These are phyloP conservation scores for Dromiciops gliroides DNA, from an alignment of 2,113 vertebrate genomes.

Conservation along the genomic window DNA sequence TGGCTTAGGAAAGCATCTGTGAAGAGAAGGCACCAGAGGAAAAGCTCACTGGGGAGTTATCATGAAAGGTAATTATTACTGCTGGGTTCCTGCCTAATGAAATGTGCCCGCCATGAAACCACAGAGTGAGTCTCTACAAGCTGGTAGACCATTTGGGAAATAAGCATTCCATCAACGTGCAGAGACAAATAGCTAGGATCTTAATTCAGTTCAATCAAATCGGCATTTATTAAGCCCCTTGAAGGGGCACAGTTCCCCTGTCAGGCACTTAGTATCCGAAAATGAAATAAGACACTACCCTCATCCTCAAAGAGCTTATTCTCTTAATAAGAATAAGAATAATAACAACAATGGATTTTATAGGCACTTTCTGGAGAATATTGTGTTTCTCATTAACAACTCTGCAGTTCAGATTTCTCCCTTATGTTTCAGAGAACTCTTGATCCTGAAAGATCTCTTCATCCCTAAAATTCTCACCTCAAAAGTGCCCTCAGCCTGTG, in stretches of 20 bases:
- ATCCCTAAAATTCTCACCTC: neutral
- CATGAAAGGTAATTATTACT: neutral
- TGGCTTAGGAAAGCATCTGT: neutral
- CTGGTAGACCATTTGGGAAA: neutral
- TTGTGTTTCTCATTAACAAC: neutral
- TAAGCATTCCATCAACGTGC: neutral
- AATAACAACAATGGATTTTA: neutral
- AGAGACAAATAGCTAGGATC: neutral
- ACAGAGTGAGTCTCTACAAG: neutral
- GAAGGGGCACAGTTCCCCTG: neutral
- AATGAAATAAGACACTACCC: neutral
- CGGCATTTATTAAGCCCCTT: neutral
- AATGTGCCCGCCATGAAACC: neutral
- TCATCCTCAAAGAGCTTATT: neutral
- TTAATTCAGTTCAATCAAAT: neutral
- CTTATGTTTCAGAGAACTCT: neutral
- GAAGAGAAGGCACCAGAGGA: neutral
- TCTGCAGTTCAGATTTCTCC: neutral
- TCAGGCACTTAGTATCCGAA: neutral
- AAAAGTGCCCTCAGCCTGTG: neutral
- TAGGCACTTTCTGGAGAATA: neutral
- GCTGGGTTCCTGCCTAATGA: neutral
- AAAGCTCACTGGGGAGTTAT: neutral
- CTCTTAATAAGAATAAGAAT: neutral
- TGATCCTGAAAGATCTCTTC: neutral